These are phyloP conservation scores for Drosophila sp. DNA, from an alignment of 1,140 invertebrate species.

Conservation along the genomic window DNA sequence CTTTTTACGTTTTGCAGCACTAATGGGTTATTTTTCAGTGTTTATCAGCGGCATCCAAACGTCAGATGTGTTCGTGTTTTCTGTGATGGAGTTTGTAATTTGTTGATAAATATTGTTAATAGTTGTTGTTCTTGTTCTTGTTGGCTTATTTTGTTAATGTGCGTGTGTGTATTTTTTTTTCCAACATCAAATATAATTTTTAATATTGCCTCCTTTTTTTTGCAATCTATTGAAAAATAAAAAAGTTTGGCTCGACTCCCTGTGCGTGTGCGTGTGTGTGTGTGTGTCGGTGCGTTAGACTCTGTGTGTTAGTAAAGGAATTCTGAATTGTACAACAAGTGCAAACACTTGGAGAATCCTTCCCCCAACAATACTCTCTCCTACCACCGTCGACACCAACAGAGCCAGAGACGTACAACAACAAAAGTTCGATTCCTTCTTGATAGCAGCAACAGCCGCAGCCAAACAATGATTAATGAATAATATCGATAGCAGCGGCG, in stretches of 20 bases:
- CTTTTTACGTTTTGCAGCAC: no score
- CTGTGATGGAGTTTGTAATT: conserved; percentile 9
- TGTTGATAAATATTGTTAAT: conserved; percentile 13
- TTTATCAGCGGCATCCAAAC: conserved; percentile 12
- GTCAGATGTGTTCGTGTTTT: conserved; percentile 10
- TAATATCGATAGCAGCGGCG: background rate
- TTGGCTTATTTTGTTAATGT: conserved; percentile 7
- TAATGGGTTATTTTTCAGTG: background rate
- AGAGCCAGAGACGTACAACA: background rate
- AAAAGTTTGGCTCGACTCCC: background rate
- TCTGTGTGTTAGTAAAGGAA: conserved; percentile 9
- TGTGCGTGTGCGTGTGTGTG: background rate
- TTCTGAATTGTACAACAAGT: conserved; percentile 11
- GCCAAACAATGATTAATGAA: conserved; percentile 3
- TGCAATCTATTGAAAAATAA: background rate
- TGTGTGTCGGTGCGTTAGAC: background rate
- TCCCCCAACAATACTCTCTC: background rate
- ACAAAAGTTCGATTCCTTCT: background rate
- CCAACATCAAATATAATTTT: background rate
- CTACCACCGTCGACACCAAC: background rate
- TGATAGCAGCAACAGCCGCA: background rate
- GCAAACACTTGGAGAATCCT: conserved; percentile 12
- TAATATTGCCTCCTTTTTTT: background rate
- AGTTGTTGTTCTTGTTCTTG: conserved; percentile 1
- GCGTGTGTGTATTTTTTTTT: background rate